Conservation (phyloP, 2,113 vertebrate genomes). For the Aix galericulata region DNA sequence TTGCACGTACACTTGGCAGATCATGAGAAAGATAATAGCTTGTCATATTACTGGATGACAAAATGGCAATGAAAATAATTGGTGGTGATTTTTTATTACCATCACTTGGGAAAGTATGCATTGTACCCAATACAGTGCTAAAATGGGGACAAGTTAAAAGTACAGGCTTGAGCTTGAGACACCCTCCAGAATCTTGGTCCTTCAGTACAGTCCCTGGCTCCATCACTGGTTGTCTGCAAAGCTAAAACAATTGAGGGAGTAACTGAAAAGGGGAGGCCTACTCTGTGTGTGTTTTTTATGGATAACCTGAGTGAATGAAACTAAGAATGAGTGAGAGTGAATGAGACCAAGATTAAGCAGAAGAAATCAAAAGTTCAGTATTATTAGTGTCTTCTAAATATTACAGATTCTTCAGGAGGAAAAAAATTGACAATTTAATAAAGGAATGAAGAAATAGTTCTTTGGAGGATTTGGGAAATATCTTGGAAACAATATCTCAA, state of each 20-base stretch:
- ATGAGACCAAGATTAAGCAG: not conserved
- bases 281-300: not conserved
- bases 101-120: not conserved
- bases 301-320: not conserved
- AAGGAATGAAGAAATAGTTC: not conserved
- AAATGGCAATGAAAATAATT: not conserved
- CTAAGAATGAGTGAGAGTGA: not conserved
- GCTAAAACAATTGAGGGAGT: not conserved
- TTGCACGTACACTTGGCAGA: not conserved
- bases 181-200: not conserved
- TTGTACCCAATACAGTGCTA: not conserved
- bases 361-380: not conserved
- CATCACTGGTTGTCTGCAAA: not conserved
- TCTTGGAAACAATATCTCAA: not conserved
- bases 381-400: not conserved
- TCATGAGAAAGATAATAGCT: conserved; percentile 1
- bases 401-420: not conserved
- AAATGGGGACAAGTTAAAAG: not conserved
- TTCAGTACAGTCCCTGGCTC: not conserved
- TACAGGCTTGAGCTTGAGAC: not conserved
- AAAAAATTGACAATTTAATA: not conserved
- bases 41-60: not conserved
- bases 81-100: not conserved
- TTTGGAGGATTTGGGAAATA: not conserved
- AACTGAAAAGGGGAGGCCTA: not conserved